Conservation (phyloP, 2,888 invertebrate species). For the Tridacna crocea region DNA sequence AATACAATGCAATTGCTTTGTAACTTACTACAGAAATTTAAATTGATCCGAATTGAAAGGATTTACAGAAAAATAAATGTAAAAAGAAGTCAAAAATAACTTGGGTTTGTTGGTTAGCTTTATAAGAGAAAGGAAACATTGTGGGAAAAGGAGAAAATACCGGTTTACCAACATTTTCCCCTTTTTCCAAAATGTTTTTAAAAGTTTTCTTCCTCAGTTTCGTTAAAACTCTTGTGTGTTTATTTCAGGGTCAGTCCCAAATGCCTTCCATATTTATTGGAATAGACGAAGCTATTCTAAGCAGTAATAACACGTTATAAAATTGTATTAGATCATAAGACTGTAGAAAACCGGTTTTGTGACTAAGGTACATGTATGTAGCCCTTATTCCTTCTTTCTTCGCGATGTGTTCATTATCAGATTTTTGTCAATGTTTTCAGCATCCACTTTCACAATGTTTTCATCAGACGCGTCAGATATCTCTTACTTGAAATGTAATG, state of each 20-base stretch:
- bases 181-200: no score
- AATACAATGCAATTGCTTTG: no score
- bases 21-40: no score
- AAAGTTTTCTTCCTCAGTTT: no score
- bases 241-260: no score
- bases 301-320: no score
- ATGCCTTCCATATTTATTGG: no score
- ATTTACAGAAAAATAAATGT: not conserved
- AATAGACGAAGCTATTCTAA: no score
- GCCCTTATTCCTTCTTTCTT: not conserved
- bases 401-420: not conserved
- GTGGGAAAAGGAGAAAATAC: not conserved
- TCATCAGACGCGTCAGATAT: not conserved
- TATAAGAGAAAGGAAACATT: not conserved
- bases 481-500: no score
- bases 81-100: not conserved
- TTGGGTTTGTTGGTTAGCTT: no score
- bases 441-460: not conserved
- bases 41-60: not conserved
- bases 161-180: not conserved
- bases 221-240: no score
- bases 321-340: no score
- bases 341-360: not conserved
- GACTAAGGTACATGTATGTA: not conserved
- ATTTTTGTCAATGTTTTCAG: not conserved